These are phyloP conservation scores for Dryomyza anilis DNA, from an alignment of 2,888 invertebrate genomes.

Conservation along the genomic window DNA sequence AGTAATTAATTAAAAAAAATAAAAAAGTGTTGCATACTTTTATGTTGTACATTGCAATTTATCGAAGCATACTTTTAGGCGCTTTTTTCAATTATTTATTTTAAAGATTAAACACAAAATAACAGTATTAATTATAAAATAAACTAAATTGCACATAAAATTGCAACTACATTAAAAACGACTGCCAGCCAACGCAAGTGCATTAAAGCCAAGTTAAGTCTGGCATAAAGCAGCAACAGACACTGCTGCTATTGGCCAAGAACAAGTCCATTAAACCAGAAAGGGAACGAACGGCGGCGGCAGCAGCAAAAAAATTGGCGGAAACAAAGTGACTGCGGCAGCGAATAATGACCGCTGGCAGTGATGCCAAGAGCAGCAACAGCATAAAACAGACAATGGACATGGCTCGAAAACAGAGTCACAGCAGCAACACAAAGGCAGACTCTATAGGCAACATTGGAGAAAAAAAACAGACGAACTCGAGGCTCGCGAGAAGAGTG, in stretches of 20 bases:
- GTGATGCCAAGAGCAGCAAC: not conserved
- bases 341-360: not conserved
- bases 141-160: too few relatives aligned
- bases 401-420: not conserved
- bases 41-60: too few relatives aligned
- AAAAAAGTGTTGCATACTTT: too few relatives aligned
- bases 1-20: too few relatives aligned
- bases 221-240: not conserved
- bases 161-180: too few relatives aligned
- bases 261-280: not conserved
- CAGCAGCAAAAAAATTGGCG: not conserved
- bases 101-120: too few relatives aligned
- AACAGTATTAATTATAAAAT: too few relatives aligned
- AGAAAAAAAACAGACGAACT: not conserved
- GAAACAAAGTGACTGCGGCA: conserved; percentile 9
- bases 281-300: not conserved
- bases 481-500: conserved; percentile 8
- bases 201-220: not conserved
- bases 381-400: not conserved
- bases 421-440: too few relatives aligned
- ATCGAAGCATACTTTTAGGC: too few relatives aligned
- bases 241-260: not conserved
- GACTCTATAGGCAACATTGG: not conserved
- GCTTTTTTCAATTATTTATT: too few relatives aligned
- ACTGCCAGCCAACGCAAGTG: not conserved